Percentiles rank a stretch among this genome's conserved stretches.
Evolutionary conservation across 30 jellyfish, hydroid and myxozoan species (phyloP).

Genomic region (Turritopsis dohrnii): DNA sequence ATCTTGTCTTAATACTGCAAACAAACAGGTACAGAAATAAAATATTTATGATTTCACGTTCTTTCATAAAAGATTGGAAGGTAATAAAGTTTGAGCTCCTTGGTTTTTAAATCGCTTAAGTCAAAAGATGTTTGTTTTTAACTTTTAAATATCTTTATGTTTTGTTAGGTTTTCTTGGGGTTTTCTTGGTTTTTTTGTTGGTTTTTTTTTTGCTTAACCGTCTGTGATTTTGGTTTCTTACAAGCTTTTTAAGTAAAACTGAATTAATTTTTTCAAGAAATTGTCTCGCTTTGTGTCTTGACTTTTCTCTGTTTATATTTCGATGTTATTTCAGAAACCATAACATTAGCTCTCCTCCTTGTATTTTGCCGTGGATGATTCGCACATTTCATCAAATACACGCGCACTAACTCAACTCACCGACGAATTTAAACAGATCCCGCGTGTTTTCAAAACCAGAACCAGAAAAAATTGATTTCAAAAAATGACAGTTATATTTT

Average conservation of each 20-base stretch:
- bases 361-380: not conserved
- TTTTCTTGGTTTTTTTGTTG: no score
- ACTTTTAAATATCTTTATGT: not conserved
- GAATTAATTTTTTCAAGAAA: not conserved
- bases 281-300: not conserved
- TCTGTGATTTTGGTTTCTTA: not conserved
- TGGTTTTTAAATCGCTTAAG: not conserved
- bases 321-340: not conserved
- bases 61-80: not conserved
- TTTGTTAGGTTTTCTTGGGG: no score
- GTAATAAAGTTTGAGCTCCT: not conserved
- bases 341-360: not conserved
- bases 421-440: not conserved
- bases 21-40: not conserved
- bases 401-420: not conserved
- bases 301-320: not conserved
- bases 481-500: not conserved
- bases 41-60: not conserved
- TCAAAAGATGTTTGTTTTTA: not conserved
- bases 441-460: not conserved
- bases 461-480: not conserved
- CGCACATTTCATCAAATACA: not conserved
- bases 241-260: no score
- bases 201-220: not conserved
- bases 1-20: not conserved